Evolutionary conservation across 1,140 invertebrate genomes (phyloP).

Genomic region (Nephotettix cincticeps): DNA sequence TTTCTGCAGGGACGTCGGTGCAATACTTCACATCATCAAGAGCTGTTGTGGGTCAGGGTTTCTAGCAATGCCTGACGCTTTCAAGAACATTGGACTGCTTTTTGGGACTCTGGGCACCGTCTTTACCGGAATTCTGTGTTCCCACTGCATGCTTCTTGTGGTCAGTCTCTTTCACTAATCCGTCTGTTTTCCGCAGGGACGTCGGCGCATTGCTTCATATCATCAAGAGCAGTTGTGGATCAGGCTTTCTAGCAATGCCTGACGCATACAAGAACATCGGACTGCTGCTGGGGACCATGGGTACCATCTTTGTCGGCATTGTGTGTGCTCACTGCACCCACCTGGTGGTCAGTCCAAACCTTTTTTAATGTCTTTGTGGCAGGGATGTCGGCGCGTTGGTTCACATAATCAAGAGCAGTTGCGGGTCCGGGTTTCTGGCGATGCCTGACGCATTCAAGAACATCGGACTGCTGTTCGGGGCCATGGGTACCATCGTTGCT

Average conservation of each 20-base stretch:
- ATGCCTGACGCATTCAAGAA: slow-evolving; percentile 59
- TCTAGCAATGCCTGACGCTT: slow-evolving; percentile 58
- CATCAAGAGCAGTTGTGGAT: slow-evolving; percentile 56
- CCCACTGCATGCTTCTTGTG: slow-evolving; percentile 53
- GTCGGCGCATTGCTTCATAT: slow-evolving; percentile 52
- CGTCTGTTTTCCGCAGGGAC: slow-evolving; percentile 41
- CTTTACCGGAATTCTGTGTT: slow-evolving; percentile 49
- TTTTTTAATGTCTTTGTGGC: slow-evolving; percentile 31
- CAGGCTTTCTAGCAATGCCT: slow-evolving; percentile 60
- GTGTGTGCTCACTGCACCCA: slow-evolving; percentile 53
- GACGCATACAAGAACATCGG: slow-evolving; percentile 59
- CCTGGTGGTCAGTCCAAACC: slow-evolving; percentile 34
- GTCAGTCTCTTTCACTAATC: slow-evolving; percentile 39
- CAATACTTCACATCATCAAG: slow-evolving; percentile 54
- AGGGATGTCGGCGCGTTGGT: slow-evolving; percentile 50
- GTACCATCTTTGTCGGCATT: slow-evolving; percentile 48
- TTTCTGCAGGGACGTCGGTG: slow-evolving; percentile 46
- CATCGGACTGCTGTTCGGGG: slow-evolving; percentile 54
- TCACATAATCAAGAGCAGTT: slow-evolving; percentile 55
- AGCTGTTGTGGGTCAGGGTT: slow-evolving; percentile 59
- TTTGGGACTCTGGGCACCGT: slow-evolving; percentile 50
- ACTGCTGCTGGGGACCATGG: slow-evolving; percentile 50
- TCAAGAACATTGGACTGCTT: slow-evolving; percentile 57
- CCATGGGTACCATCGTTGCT: slow-evolving; percentile 48
- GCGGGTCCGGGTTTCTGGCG: slow-evolving; percentile 61